Conservation (phyloP, 1,140 invertebrate species). For the Phymorhynchus buccinoides region DNA sequence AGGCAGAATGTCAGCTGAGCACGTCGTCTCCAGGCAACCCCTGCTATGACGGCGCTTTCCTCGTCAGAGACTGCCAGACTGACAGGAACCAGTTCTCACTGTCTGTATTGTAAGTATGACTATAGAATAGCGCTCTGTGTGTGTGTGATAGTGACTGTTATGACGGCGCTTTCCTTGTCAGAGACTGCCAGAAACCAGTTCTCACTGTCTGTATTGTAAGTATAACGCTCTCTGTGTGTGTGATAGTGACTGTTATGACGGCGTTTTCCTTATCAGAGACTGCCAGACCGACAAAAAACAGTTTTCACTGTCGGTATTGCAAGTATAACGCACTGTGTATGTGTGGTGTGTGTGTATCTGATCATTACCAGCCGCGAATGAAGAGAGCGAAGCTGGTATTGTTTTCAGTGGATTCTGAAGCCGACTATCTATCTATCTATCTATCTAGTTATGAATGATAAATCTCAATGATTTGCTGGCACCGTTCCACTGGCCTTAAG, state of each 20-base stretch:
- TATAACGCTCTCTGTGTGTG: no score
- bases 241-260: not conserved
- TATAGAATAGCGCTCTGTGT: no score
- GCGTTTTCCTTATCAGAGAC: not conserved
- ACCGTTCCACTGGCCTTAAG: no score
- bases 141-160: not conserved
- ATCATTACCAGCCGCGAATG: no score
- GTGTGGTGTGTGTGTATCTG: no score
- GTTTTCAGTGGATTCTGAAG: no score
- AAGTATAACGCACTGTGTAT: no score
- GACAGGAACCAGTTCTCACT: not conserved
- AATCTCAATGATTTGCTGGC: no score
- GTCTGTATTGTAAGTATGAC: not conserved
- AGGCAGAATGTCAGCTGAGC: not conserved
- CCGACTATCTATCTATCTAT: no score
- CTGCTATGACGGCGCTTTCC: not conserved
- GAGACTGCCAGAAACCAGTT: slow-evolving; percentile 2
- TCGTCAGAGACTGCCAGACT: not conserved
- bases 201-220: not conserved
- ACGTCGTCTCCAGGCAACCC: not conserved
- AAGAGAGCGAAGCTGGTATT: no score
- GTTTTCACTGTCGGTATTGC: not conserved
- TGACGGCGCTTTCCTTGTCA: not conserved
- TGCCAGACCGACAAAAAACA: not conserved
- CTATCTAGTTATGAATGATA: no score